Conservation (phyloP, 1,140 invertebrate genomes). For the Trachymyrmex cornetzi region DNA sequence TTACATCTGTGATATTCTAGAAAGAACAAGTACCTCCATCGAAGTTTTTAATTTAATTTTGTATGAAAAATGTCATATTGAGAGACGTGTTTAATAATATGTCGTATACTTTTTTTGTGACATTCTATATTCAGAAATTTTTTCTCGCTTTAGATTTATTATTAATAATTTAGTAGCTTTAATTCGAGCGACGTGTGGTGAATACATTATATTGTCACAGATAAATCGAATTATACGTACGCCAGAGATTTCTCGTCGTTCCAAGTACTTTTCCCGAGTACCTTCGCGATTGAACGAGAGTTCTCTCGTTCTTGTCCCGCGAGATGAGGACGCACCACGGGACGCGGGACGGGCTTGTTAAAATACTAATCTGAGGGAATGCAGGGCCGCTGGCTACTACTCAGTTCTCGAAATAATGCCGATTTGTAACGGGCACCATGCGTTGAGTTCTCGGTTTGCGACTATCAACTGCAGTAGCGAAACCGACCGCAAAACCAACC, state of each 20-base stretch:
- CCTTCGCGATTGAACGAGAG: constrained; percentile 1
- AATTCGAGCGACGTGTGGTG: not conserved
- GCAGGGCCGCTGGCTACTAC: constrained; percentile 52
- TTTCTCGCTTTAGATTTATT: not conserved
- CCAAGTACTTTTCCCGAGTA: not conserved
- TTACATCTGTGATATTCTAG: not conserved
- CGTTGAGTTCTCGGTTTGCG: constrained; percentile 6
- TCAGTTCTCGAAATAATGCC: constrained; percentile 74
- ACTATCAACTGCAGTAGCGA: constrained; percentile 45
- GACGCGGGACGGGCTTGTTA: constrained; percentile 65
- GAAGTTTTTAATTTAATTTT: not conserved
- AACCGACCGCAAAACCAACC: constrained; percentile 60
- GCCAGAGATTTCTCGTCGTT: not conserved
- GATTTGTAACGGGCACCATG: constrained; percentile 57
- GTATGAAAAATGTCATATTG: not conserved
- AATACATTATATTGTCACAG: not conserved
- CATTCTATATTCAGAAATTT: not conserved
- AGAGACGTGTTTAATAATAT: not conserved
- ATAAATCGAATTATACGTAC: not conserved
- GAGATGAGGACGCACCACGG: constrained; percentile 38
- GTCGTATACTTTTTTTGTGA: not conserved
- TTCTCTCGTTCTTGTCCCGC: not conserved
- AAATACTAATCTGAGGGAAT: constrained; percentile 71
- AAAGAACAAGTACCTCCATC: not conserved
- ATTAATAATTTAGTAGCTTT: not conserved